A percentile compares a stretch with the other conserved stretches of the same genome.
phyloP scores from a whole-genome alignment of 2,888 invertebrate genomes.

The Meiosimyza platycephala region DNA sequence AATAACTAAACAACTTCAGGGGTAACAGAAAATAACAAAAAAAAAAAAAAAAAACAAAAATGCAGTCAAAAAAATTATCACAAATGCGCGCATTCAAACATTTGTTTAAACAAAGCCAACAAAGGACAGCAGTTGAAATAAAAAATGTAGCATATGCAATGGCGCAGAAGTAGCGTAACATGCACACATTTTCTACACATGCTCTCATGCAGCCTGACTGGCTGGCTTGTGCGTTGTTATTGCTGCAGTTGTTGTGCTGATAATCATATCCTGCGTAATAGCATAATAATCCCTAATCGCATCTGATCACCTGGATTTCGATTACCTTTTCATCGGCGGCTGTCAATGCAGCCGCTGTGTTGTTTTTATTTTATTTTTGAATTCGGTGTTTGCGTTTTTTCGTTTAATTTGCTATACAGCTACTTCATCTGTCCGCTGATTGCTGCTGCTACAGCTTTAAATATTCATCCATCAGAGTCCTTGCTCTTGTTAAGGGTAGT shows the following conservation, averaged over 20 bases:
- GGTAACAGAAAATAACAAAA: neutral
- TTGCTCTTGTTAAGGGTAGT: conserved; percentile 7
- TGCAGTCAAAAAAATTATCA: conserved; percentile 4
- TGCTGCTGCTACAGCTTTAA: conserved; percentile 5
- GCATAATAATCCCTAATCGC: conserved; percentile 64
- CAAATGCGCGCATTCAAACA: conserved; percentile 18
- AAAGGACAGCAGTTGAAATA: neutral
- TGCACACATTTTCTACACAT: neutral
- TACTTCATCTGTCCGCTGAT: conserved; percentile 15
- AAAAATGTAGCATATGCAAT: conserved; percentile 25
- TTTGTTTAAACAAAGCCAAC: neutral
- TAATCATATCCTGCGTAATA: conserved; percentile 62
- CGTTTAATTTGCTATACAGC: neutral
- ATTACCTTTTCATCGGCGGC: conserved; percentile 46
- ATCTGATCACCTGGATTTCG: conserved; percentile 52
- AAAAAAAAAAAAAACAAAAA: neutral
- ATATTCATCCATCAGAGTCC: neutral
- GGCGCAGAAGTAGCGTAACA: conserved; percentile 3
- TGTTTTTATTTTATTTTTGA: conserved; percentile 10
- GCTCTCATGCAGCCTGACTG: neutral
- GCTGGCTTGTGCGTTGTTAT: conserved; percentile 26
- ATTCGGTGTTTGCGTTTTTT: neutral
- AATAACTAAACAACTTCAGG: conserved; percentile 1
- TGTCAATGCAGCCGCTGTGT: conserved; percentile 27
- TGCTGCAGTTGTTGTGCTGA: conserved; percentile 41